Percentiles rank a stretch among this genome's conserved stretches.
Evolutionary conservation across 2,797 vertebrate genomes (phyloP).

Genomic region (Thripadectes ignobilis): DNA sequence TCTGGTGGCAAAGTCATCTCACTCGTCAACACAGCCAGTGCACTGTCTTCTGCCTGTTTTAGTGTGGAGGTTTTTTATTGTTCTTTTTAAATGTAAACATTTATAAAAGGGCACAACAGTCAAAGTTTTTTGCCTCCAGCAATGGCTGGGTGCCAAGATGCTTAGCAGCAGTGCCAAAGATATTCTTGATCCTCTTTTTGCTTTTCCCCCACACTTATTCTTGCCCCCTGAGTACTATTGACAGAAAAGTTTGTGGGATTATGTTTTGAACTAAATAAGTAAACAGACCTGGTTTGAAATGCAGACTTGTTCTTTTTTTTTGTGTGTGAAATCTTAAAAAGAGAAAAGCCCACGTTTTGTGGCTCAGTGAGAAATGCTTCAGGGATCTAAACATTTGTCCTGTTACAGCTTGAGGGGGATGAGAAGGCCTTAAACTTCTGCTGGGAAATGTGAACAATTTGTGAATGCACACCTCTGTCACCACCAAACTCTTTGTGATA

Average conservation of each 20-base stretch:
- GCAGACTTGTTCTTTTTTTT: not conserved
- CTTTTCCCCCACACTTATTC: not conserved
- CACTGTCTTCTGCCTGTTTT: not conserved
- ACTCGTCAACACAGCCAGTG: not conserved
- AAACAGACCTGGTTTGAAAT: not conserved
- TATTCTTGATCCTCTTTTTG: not conserved
- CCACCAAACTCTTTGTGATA: not conserved
- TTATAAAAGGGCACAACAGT: not conserved
- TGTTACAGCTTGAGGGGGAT: not conserved
- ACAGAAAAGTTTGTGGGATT: not conserved
- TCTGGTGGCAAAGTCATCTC: not conserved
- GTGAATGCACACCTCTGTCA: not conserved
- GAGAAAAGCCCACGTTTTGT: not conserved
- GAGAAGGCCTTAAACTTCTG: not conserved
- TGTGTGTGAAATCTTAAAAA: not conserved
- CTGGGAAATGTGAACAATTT: not conserved
- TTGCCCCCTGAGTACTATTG: not conserved
- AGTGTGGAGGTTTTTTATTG: not conserved
- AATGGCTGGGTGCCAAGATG: not conserved
- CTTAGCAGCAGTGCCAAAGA: not conserved
- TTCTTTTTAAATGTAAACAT: not conserved
- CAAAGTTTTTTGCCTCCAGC: not conserved
- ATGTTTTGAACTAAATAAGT: not conserved
- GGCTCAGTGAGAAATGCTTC: not conserved
- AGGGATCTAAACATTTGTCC: not conserved